Evolutionary conservation across 2,113 vertebrate genomes (phyloP).

Genomic region (Forbesichthys agassizii): DNA sequence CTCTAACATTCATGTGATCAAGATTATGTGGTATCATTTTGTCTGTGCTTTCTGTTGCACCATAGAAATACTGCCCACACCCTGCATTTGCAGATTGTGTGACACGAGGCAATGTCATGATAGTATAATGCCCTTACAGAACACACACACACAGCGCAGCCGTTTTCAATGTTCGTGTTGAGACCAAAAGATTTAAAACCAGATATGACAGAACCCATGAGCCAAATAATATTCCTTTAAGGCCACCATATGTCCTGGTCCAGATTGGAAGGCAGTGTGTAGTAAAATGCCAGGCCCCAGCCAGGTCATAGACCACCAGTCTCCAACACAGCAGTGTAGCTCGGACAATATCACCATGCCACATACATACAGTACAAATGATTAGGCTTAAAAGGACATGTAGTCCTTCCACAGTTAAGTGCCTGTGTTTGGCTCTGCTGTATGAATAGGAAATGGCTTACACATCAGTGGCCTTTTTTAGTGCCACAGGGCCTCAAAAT

Average conservation of each 20-base stretch:
- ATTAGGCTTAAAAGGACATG: no score
- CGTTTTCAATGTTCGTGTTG: slow-evolving; percentile 4
- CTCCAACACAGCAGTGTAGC: slow-evolving; percentile 24
- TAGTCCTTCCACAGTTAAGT: no score
- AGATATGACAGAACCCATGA: not conserved
- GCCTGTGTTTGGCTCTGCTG: no score
- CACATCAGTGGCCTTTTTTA: no score
- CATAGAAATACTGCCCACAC: slow-evolving; percentile 14
- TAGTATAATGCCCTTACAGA: slow-evolving; percentile 16
- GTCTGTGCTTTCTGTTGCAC: slow-evolving; percentile 10
- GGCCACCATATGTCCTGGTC: slow-evolving; percentile 33
- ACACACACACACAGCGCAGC: slow-evolving; percentile 4
- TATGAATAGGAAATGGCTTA: no score
- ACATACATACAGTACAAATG: not conserved
- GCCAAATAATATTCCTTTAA: slow-evolving; percentile 5
- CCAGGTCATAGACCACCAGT: slow-evolving; percentile 35
- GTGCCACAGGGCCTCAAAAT: no score
- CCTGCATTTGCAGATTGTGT: slow-evolving; percentile 9
- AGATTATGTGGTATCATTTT: not conserved
- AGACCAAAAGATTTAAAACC: slow-evolving; percentile 9
- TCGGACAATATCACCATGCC: not conserved
- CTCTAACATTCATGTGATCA: no score
- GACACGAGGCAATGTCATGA: slow-evolving; percentile 18
- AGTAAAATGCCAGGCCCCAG: slow-evolving; percentile 18
- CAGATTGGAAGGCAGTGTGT: not conserved